A percentile compares a stretch with the other conserved stretches of the same genome.
Conservation (phyloP, 53 echinoderm and acorn worm genomes). For the Actinopyga echinites region DNA sequence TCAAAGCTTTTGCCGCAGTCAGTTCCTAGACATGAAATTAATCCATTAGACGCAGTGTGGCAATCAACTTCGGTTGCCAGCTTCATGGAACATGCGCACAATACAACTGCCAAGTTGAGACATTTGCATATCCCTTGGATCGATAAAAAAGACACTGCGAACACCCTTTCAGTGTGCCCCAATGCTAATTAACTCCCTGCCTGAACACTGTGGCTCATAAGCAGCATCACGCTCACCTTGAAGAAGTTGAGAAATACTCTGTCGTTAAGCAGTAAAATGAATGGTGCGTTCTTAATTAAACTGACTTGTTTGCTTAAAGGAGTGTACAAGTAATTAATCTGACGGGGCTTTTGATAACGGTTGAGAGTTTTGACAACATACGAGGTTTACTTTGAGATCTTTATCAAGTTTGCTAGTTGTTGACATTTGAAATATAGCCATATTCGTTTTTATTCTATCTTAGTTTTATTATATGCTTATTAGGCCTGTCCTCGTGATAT, state of each 20-base stretch:
- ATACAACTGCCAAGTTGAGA: conserved; percentile 29
- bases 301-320: conserved; percentile 50
- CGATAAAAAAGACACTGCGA: conserved; percentile 31
- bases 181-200: conserved; percentile 41
- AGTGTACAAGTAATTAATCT: conserved; percentile 49
- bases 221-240: conserved; percentile 30
- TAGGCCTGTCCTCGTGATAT: conserved; percentile 23
- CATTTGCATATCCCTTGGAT: conserved; percentile 43
- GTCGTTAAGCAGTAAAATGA: conserved; percentile 50
- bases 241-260: conserved; percentile 19
- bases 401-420: conserved; percentile 32
- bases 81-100: conserved; percentile 29
- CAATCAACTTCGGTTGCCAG: conserved; percentile 38
- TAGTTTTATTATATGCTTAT: conserved; percentile 43
- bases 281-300: conserved; percentile 45
- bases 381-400: conserved; percentile 31
- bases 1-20: conserved; percentile 28
- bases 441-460: conserved; percentile 31
- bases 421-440: conserved; percentile 47
- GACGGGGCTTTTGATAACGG: conserved; percentile 43
- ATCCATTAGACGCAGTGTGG: conserved; percentile 22
- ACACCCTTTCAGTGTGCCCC: conserved; percentile 40
- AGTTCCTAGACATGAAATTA: conserved; percentile 5
- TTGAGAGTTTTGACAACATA: conserved; percentile 40
- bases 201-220: conserved; percentile 32